A percentile compares a stretch with the other conserved stretches of the same genome.
Conservation (phyloP, 2,797 vertebrate species). For the Anolis apletophallus region DNA sequence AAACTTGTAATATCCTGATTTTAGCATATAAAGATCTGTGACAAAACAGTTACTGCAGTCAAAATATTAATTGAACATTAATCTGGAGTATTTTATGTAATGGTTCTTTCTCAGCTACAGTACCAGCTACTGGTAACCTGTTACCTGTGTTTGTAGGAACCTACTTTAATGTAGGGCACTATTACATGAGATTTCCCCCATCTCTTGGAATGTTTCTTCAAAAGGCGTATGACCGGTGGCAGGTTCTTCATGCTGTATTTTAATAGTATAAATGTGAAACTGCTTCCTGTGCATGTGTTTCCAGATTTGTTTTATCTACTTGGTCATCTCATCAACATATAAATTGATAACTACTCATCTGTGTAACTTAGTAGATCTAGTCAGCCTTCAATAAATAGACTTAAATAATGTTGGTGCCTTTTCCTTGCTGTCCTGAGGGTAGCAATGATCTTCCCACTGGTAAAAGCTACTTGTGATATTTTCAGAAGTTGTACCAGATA, state of each 20-base stretch:
- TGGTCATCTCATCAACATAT: slow-evolving; percentile 35
- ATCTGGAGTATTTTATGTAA: slow-evolving; percentile 1
- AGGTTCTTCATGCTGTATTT: slow-evolving; percentile 39
- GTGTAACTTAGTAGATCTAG: slow-evolving; percentile 37
- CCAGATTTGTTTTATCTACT: slow-evolving; percentile 32
- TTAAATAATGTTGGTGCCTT: slow-evolving; percentile 7
- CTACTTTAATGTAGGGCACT: background rate
- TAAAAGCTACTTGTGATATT: background rate
- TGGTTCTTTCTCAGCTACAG: background rate
- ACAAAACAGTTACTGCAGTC: background rate
- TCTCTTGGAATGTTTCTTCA: slow-evolving; percentile 17
- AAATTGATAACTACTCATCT: slow-evolving; percentile 29
- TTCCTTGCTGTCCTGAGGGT: slow-evolving; percentile 23
- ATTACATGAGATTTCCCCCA: background rate
- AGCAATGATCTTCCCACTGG: background rate
- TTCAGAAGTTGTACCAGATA: background rate
- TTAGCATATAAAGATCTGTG: background rate
- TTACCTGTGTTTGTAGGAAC: slow-evolving; percentile 1
- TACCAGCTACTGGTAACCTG: background rate
- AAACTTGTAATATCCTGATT: background rate
- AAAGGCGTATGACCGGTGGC: slow-evolving; percentile 16
- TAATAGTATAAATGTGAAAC: slow-evolving; percentile 37
- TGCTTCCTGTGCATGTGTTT: slow-evolving; percentile 41
- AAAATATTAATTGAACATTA: background rate
- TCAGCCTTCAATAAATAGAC: slow-evolving; percentile 43